phyloP scores from a whole-genome alignment of 2,113 vertebrate genomes.

The Marmota flaviventris region DNA sequence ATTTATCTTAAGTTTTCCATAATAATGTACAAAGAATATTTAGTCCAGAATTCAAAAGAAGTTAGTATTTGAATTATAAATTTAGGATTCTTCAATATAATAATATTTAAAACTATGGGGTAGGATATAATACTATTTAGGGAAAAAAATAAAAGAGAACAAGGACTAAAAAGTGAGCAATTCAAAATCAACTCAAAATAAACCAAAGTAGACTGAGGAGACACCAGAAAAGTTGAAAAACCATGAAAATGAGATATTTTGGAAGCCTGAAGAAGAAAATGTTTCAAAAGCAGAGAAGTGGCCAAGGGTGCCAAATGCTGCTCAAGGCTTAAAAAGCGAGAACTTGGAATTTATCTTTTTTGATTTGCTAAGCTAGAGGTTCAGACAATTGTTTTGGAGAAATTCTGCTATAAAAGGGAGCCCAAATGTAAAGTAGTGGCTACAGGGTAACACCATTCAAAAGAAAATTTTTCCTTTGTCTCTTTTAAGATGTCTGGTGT shows the following conservation, averaged over 20 bases:
- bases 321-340: background rate
- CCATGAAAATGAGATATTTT: background rate
- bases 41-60: background rate
- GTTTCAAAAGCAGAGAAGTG: background rate
- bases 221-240: background rate
- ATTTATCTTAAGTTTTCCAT: background rate
- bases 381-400: background rate
- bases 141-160: background rate
- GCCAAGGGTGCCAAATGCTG: background rate
- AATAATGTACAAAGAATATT: conserved; percentile 21
- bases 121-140: background rate
- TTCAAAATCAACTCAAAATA: background rate
- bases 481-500: background rate
- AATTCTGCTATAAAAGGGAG: conserved; percentile 15
- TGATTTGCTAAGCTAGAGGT: background rate
- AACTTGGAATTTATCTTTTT: conserved; percentile 32
- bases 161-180: conserved; percentile 5
- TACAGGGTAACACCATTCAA: background rate
- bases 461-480: background rate
- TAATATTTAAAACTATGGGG: background rate
- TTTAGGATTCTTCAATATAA: background rate
- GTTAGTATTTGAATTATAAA: background rate
- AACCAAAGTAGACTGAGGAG: background rate
- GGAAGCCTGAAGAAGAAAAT: background rate
- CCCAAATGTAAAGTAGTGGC: background rate